Conservation (phyloP, 1,140 invertebrate species). For the Rhysida immarginata region DNA sequence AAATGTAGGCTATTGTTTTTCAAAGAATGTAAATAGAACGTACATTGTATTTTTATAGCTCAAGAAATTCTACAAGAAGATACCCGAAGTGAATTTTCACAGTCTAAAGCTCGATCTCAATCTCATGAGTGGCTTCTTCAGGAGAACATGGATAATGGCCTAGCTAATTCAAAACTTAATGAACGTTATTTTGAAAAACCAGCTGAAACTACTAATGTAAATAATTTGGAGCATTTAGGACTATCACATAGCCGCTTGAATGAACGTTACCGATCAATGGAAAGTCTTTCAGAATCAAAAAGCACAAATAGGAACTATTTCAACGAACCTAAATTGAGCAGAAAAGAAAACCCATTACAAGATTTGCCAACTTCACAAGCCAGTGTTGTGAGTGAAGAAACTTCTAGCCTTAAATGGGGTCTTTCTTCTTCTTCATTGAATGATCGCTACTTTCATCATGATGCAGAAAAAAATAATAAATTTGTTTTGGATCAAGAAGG, state of each 20-base stretch:
- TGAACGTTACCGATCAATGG: slow-evolving; percentile 69
- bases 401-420: slow-evolving; percentile 7
- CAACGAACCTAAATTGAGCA: not conserved
- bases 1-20: no score
- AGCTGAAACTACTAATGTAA: not conserved
- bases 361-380: not conserved
- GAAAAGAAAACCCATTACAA: not conserved
- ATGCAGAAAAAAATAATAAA: slow-evolving; percentile 11
- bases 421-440: slow-evolving; percentile 21
- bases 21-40: no score
- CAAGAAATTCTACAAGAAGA: slow-evolving; percentile 5
- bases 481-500: not conserved
- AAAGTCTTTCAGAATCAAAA: slow-evolving; percentile 36
- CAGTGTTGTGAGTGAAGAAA: not conserved
- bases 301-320: not conserved
- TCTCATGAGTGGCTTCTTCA: not conserved
- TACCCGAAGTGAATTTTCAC: not conserved
- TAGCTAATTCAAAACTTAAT: not conserved
- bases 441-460: slow-evolving; percentile 21
- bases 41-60: not conserved
- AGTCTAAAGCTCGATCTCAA: not conserved
- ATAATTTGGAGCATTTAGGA: slow-evolving; percentile 47
- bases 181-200: slow-evolving; percentile 2
- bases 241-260: slow-evolving; percentile 68
- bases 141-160: not conserved